Conservation (phyloP, 2,797 vertebrate species). For the Tamandua tetradactyla region DNA sequence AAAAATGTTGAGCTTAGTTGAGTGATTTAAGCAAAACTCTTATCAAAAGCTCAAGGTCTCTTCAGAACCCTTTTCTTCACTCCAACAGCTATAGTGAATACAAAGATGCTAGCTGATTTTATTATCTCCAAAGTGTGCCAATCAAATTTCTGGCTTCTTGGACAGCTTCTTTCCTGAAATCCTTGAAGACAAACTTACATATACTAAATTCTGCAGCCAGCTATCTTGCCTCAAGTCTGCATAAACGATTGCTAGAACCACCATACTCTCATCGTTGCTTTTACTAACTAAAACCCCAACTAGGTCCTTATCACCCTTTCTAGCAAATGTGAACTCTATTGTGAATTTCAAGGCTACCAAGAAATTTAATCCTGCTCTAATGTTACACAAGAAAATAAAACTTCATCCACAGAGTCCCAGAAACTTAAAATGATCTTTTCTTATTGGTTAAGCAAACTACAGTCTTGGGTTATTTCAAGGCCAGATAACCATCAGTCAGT, state of each 20-base stretch:
- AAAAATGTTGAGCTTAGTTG: neutral
- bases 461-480: slow-evolving; percentile 28
- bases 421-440: slow-evolving; percentile 11
- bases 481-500: neutral
- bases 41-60: slow-evolving; percentile 13
- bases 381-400: neutral
- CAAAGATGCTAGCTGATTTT: neutral
- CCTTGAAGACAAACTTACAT: neutral
- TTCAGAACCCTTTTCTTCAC: neutral
- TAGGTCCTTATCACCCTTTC: neutral
- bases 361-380: neutral
- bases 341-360: slow-evolving; percentile 18
- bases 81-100: slow-evolving; percentile 21
- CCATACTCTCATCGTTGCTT: neutral
- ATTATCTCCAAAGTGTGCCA: neutral
- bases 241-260: slow-evolving; percentile 6
- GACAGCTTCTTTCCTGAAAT: neutral
- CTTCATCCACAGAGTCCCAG: neutral
- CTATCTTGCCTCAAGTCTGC: neutral
- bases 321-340: neutral
- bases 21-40: neutral
- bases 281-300: slow-evolving; percentile 9
- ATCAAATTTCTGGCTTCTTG: neutral
- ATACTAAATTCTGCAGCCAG: neutral
- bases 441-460: slow-evolving; percentile 35